These are phyloP conservation scores for Drosophila serrata DNA, from an alignment of 1,140 invertebrate genomes.

Conservation along the genomic window DNA sequence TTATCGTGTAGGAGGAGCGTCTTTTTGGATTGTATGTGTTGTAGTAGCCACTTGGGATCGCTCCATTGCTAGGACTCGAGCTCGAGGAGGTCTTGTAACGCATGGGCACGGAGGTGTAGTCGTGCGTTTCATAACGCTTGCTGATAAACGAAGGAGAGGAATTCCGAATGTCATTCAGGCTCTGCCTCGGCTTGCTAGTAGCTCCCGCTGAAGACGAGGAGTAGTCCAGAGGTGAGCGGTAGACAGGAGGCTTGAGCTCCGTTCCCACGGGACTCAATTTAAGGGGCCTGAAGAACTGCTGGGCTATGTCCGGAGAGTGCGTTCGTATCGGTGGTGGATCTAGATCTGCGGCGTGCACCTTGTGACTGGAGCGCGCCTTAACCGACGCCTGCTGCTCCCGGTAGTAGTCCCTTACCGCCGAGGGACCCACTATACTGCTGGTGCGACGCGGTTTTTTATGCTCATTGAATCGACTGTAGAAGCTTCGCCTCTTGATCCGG, in stretches of 20 bases:
- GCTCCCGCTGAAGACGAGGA: constrained; percentile 41
- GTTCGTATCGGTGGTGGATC: constrained; percentile 45
- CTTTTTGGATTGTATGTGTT: constrained; percentile 83
- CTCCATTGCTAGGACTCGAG: constrained; percentile 75
- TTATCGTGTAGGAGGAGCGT: constrained; percentile 78
- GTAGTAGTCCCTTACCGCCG: constrained; percentile 82
- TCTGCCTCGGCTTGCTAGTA: constrained; percentile 75
- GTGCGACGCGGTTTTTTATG: constrained; percentile 89
- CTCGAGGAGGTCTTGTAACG: constrained; percentile 76
- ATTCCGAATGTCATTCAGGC: constrained; percentile 79
- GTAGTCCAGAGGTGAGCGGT: constrained; percentile 74
- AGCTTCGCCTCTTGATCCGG: constrained; percentile 94
- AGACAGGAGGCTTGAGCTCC: constrained; percentile 79
- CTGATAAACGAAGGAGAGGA: constrained; percentile 77
- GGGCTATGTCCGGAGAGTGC: constrained; percentile 76
- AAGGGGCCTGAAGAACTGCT: constrained; percentile 79
- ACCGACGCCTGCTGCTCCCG: constrained; percentile 76
- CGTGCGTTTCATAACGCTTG: constrained; percentile 69
- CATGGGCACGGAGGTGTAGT: constrained; percentile 70
- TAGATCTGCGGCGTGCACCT: constrained; percentile 43
- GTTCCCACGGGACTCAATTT: constrained; percentile 80
- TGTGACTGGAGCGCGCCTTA: constrained; percentile 73
- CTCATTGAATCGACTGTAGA: constrained; percentile 94
- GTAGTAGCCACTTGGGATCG: constrained; percentile 67
- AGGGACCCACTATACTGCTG: constrained; percentile 87